Percentiles rank a stretch among this genome's conserved stretches.
These are phyloP conservation scores for Platycnemis pennipes DNA, from an alignment of 2,888 invertebrate species.

Conservation along the genomic window DNA sequence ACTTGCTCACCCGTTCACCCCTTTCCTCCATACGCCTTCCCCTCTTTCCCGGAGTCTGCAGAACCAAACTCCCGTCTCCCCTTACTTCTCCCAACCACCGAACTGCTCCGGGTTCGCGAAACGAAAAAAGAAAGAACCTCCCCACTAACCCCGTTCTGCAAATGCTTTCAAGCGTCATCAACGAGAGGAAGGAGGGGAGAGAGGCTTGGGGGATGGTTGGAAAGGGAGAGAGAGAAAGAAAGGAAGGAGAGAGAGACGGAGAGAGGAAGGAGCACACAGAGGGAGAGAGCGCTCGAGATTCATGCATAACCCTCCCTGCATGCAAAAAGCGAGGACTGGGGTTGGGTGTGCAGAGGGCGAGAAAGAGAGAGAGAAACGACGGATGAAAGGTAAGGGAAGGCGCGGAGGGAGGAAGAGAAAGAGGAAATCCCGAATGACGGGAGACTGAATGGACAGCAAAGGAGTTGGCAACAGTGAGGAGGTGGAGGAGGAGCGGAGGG, in stretches of 20 bases:
- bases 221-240: too few species aligned
- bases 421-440: slow-evolving; percentile 25
- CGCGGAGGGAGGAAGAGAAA: not conserved
- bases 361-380: not conserved
- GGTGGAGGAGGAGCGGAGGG: not conserved
- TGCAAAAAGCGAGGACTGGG: not conserved
- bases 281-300: not conserved
- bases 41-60: not conserved
- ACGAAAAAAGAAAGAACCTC: slow-evolving; percentile 37
- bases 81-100: not conserved
- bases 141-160: slow-evolving; percentile 67
- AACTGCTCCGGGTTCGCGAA: not conserved
- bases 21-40: not conserved
- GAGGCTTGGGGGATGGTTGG: not conserved
- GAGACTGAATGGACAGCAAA: slow-evolving; percentile 4
- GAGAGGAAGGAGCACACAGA: not conserved
- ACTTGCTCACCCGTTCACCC: not conserved
- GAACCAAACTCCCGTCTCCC: not conserved
- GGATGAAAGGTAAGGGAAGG: not conserved
- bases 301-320: not conserved
- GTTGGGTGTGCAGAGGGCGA: not conserved
- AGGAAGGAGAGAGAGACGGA: not conserved
- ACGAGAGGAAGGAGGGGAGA: not conserved
- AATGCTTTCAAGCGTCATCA: slow-evolving; percentile 36
- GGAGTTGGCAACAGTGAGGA: slow-evolving; percentile 45